Evolutionary conservation across 2,113 vertebrate species (phyloP), one percentile per base, ranked within the genome.

Genomic region (Empidonax alnorum): DNA sequence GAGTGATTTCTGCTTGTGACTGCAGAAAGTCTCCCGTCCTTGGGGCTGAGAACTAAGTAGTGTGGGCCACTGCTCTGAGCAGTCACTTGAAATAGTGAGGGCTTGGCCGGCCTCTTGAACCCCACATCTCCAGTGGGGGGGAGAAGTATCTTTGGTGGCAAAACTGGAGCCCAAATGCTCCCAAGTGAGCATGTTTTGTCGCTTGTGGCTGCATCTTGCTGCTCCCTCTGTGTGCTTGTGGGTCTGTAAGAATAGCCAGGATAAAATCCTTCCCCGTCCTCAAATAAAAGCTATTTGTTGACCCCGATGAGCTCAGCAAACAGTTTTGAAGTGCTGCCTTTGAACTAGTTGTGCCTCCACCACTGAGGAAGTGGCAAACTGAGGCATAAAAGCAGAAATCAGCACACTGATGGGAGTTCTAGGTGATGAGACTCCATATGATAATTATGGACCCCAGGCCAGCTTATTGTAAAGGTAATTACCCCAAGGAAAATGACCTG

Each of bases 301-400:
- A 39, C 10, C 7, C 46, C 0, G 0, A 3, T 23, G 19, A 78
- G 23, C 1, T 67, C 41, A 77, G 24, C 16, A 44, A 74, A 69
- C 25, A 15, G 6, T 68, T 79, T 37, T 28, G n/a, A 18, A 73
- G 31, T 15, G 27, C 39, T 71, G 13, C 31, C 41, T 89, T 90
- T 76, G 39, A 72, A 31, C 35, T 44, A 37, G 8, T 12, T 88
- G 44, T 61, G 53, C 17, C 61, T 2, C 44, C 14, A 27, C 19
- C 41, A 4, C 30, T 22, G 47, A 55, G 61, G 27, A 82, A 41
- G 53, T 6, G 6, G n/a, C 52, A 56, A 31, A 65, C 11, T 8
- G 28, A 42, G 31, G 24, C 61, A 50, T 63, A 25, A 72, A 76
- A 76, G 19, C 52, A 73, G 53, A 37, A 83, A 73, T 80, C 22